A percentile compares a stretch with the other conserved stretches of the same genome.
Conservation (phyloP, 2,113 vertebrate genomes). For the Gadus chalcogrammus region DNA sequence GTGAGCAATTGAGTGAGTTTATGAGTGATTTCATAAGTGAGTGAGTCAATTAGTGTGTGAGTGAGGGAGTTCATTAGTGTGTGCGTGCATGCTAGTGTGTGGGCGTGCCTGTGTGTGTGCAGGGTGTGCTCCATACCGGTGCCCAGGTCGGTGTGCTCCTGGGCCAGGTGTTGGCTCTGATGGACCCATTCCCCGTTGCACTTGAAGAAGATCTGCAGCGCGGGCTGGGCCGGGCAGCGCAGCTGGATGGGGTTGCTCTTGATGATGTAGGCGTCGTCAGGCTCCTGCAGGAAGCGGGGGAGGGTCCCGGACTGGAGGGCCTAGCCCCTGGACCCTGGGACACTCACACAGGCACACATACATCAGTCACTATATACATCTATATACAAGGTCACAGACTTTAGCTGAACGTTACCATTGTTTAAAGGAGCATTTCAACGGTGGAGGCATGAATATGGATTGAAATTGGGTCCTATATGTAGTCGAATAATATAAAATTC, state of each 20-base stretch:
- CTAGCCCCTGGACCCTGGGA: constrained; percentile 80
- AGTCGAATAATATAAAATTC: too few species aligned
- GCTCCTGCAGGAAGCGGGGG: constrained; percentile 92
- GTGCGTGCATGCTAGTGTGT: too few species aligned
- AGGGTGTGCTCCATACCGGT: constrained; percentile 76
- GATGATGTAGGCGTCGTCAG: constrained; percentile 93
- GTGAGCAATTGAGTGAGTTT: too few species aligned
- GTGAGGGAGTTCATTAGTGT: too few species aligned
- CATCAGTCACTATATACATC: background rate
- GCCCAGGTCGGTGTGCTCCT: constrained; percentile 85
- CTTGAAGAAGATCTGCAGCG: constrained; percentile 98
- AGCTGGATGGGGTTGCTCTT: constrained; percentile 96
- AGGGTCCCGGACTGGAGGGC: constrained; percentile 83
- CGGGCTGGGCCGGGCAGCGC: constrained; percentile 85
- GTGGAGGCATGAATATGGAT: too few species aligned
- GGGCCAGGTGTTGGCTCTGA: constrained; percentile 88
- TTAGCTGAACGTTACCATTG: background rate
- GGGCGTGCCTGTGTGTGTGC: too few species aligned
- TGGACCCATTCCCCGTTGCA: constrained; percentile 99
- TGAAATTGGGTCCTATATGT: too few species aligned
- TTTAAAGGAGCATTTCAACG: too few species aligned
- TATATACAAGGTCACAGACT: too few species aligned
- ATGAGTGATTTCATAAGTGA: too few species aligned
- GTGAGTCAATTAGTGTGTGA: too few species aligned
- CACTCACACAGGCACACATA: background rate